These are phyloP conservation scores for Brachyptera putata DNA, from an alignment of 2,888 invertebrate species.

Conservation along the genomic window DNA sequence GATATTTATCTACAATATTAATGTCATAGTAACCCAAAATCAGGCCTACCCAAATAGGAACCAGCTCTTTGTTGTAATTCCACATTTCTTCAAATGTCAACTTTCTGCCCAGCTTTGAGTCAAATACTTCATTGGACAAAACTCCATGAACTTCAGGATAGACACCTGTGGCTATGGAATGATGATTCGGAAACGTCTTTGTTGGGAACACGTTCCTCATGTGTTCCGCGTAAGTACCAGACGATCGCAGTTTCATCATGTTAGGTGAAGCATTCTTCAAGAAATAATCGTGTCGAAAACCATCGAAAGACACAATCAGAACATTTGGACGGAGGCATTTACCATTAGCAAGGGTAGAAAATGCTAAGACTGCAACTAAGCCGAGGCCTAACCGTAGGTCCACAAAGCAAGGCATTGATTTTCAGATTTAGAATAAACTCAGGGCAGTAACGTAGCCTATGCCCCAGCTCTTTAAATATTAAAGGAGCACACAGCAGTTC, in stretches of 20 bases:
- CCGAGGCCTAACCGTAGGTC: too few relatives aligned
- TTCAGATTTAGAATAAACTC: too few relatives aligned
- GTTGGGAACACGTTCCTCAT: slow-evolving; percentile 62
- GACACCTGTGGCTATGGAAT: slow-evolving; percentile 64
- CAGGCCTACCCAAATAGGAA: slow-evolving; percentile 55
- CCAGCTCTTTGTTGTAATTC: slow-evolving; percentile 51
- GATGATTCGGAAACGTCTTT: slow-evolving; percentile 72
- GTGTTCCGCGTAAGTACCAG: slow-evolving; percentile 55
- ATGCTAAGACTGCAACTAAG: not conserved
- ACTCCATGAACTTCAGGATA: slow-evolving; percentile 67
- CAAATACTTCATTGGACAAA: slow-evolving; percentile 57
- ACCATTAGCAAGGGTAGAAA: not conserved
- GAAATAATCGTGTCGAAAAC: slow-evolving; percentile 65
- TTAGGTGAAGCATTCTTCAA: slow-evolving; percentile 54
- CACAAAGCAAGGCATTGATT: too few relatives aligned
- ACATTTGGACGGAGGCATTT: slow-evolving; percentile 46
- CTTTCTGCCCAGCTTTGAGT: slow-evolving; percentile 43
- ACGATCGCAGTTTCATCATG: slow-evolving; percentile 51
- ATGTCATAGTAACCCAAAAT: too few relatives aligned
- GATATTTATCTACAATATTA: too few relatives aligned
- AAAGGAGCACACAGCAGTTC: too few relatives aligned
- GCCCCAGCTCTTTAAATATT: too few relatives aligned
- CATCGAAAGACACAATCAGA: slow-evolving; percentile 65
- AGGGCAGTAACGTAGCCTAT: too few relatives aligned
- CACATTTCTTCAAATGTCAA: slow-evolving; percentile 47